Conservation (phyloP, 2,888 invertebrate genomes). For the Drosophila fungiperda region DNA sequence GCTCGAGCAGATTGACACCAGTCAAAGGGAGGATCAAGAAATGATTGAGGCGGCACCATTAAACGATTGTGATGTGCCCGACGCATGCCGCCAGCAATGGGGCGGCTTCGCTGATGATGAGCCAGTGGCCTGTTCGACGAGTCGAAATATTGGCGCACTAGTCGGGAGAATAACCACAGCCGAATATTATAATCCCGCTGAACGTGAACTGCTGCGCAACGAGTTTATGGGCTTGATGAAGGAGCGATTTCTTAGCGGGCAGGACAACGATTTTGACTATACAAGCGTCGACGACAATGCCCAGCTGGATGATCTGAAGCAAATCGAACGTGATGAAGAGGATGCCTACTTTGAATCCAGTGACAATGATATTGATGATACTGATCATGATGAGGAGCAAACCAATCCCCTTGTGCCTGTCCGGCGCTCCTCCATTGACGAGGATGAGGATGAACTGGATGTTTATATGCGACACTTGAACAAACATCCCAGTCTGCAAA, state of each 20-base stretch:
- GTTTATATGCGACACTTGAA: constrained; percentile 88
- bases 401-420: constrained; percentile 37
- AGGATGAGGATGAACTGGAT: constrained; percentile 91
- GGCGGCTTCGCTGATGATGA: constrained; percentile 87
- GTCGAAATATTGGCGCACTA: constrained; percentile 29
- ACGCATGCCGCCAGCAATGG: constrained; percentile 85
- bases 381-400: background rate
- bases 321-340: constrained; percentile 92
- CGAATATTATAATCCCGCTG: constrained; percentile 84
- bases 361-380: constrained; percentile 87
- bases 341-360: constrained; percentile 96
- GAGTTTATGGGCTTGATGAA: constrained; percentile 95
- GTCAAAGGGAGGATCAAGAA: constrained; percentile 1
- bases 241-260: constrained; percentile 92
- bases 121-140: constrained; percentile 76
- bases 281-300: constrained; percentile 92
- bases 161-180: constrained; percentile 44
- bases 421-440: constrained; percentile 17
- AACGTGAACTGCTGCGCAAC: constrained; percentile 89
- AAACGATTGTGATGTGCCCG: constrained; percentile 80
- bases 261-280: constrained; percentile 94
- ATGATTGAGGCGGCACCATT: background rate
- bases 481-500: constrained; percentile 79
- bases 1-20: constrained; percentile 79
- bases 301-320: constrained; percentile 91